Percentiles rank a stretch among this genome's conserved stretches.
Conservation (phyloP, 2,113 vertebrate species). For the Sturnus vulgaris region DNA sequence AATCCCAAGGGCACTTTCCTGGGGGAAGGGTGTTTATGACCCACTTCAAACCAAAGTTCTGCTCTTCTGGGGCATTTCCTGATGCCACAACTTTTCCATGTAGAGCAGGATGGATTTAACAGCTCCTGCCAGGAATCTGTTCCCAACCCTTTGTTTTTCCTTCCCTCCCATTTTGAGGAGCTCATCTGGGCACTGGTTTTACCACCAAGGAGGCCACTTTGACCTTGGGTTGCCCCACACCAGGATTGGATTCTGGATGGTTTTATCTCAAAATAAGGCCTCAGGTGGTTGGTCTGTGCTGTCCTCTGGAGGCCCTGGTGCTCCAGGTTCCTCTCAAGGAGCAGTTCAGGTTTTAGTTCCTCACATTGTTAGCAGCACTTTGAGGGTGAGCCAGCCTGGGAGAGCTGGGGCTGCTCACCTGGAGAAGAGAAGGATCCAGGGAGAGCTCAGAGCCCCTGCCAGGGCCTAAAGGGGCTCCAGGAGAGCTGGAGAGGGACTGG, state of each 20-base stretch:
- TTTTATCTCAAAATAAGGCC: not conserved
- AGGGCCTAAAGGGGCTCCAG: not conserved
- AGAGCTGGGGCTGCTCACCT: not conserved
- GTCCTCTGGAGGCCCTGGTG: not conserved
- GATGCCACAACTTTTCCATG: not conserved
- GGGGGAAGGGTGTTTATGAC: not conserved
- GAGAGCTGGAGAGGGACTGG: not conserved
- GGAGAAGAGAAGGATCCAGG: not conserved
- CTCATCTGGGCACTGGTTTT: not conserved
- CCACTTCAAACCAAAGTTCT: not conserved
- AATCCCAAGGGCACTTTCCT: not conserved
- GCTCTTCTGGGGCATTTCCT: not conserved
- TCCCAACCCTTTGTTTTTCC: not conserved
- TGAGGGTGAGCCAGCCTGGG: not conserved
- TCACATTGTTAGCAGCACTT: not conserved
- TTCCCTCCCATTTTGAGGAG: not conserved
- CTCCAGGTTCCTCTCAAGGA: not conserved
- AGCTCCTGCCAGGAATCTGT: not conserved
- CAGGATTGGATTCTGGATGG: not conserved
- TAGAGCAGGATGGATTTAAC: not conserved
- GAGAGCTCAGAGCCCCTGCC: rapidly evolving
- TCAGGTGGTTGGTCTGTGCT: rapidly evolving
- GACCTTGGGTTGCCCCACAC: not conserved
- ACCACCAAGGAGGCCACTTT: not conserved
- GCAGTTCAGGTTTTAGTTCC: not conserved